Conservation (phyloP, 2,797 vertebrate genomes). For the Luscinia megarhynchos region DNA sequence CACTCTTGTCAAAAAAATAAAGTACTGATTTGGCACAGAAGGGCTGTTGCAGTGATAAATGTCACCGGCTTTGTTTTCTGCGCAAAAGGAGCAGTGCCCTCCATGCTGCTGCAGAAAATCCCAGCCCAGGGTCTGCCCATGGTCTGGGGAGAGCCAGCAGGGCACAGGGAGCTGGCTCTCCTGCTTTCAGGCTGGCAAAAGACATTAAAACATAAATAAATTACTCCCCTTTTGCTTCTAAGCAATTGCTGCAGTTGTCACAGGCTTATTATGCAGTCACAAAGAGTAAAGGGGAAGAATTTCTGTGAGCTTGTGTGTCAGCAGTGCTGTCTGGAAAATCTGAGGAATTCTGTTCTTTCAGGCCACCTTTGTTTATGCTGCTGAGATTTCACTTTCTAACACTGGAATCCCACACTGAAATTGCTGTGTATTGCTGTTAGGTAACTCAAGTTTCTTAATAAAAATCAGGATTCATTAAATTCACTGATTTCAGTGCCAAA, state of each 20-base stretch:
- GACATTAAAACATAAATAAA: not conserved
- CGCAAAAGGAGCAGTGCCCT: not conserved
- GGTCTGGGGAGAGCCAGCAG: not conserved
- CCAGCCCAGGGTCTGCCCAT: not conserved
- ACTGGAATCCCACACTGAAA: not conserved
- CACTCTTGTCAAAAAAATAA: not conserved
- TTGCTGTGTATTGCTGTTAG: not conserved
- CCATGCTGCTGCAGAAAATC: not conserved
- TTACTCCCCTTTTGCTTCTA: not conserved
- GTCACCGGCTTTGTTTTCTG: not conserved
- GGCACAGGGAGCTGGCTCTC: not conserved
- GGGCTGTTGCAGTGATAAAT: not conserved
- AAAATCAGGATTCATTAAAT: not conserved
- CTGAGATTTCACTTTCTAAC: not conserved
- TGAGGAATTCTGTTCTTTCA: not conserved
- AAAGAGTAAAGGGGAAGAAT: not conserved
- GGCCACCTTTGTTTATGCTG: not conserved
- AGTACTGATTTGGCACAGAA: not conserved
- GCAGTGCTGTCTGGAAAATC: not conserved
- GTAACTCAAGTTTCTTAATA: not conserved
- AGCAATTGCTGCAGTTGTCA: not conserved
- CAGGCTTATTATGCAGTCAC: not conserved
- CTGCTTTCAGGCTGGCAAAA: not conserved
- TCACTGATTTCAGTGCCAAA: not conserved
- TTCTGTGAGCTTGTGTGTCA: not conserved